Evolutionary conservation across 1,140 invertebrate genomes (phyloP), one percentile per base, ranked within the genome.

Genomic region (Samia ricini): DNA sequence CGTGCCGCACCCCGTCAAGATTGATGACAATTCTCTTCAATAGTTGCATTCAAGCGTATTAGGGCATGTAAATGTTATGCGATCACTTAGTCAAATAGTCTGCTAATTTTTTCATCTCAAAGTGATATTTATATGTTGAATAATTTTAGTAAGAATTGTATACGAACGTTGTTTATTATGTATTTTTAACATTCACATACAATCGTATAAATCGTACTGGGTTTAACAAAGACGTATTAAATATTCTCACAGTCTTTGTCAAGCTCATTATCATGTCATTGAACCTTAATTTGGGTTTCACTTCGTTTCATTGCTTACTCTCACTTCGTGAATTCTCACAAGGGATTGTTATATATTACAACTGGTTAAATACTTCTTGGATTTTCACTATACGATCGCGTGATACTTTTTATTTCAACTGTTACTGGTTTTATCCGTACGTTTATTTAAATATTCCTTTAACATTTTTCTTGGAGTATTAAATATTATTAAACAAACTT

Each of bases 41-140:
- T 68, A 67, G 60, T 18, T 64, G 73, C 77, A 89, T 87, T 87
- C 74, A 76, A 81, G 79, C 67, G 82, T 86, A 89, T 80, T 82
- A 84, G 76, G 78, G 73, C 87, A 89, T 89, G 81, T 86, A 86
- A 88, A 88, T 88, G 80, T 81, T 83, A 82, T 81, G 77, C 74
- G 79, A 83, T 85, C 76, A 81, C 80, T 84, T 83, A 85, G 72
- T 64, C 65, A 77, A 85, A 88, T 85, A 79, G 77, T 68, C 80
- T 67, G 76, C 68, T 61, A 79, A 81, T 72, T 76, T 76, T 66
- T 62, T 18, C 26, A 20, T 52, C 42, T 23, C 20, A 33, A 7
- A n/a, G 23, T 24, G 29, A 55, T 55, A 0, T 21, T 52, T 52
- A 36, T 12, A 5, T 29, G 26, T 51, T 19, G n/a, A 20, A 20